Evolutionary conservation across 2,797 vertebrate species (phyloP).

Genomic region (Falco columbarius): DNA sequence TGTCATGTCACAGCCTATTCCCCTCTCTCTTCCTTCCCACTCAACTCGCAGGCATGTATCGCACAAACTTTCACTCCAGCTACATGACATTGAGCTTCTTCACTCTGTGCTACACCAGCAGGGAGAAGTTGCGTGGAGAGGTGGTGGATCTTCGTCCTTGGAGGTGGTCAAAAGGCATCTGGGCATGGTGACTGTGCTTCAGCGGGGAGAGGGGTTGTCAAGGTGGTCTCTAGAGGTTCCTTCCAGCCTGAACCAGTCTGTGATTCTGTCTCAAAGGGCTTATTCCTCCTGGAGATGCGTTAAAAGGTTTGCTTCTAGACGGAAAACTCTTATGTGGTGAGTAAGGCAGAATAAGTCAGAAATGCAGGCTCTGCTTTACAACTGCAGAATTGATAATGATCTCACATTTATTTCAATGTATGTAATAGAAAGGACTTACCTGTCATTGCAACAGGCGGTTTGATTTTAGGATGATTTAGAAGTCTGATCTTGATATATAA

Average conservation of each 20-base stretch:
- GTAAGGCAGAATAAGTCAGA: background rate
- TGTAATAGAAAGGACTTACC: background rate
- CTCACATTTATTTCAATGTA: background rate
- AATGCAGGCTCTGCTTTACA: background rate
- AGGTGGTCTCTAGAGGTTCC: background rate
- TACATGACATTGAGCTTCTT: background rate
- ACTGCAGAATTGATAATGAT: background rate
- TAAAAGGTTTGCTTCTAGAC: background rate
- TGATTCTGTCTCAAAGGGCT: background rate
- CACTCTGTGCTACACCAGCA: background rate
- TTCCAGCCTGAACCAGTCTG: background rate
- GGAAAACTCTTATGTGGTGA: rapidly evolving
- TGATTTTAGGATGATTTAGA: slow-evolving; percentile 19
- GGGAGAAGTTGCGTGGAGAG: background rate
- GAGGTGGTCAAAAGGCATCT: background rate
- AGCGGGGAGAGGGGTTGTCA: background rate
- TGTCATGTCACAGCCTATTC: slow-evolving; percentile 1
- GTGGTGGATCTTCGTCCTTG: background rate
- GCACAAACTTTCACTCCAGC: background rate
- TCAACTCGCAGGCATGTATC: rapidly evolving
- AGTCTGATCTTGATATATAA: background rate
- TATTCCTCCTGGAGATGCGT: background rate
- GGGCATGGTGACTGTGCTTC: background rate
- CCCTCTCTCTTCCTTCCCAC: background rate
- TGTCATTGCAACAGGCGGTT: background rate